Base-by-base conservation (phyloP, 2,888 invertebrate species). In the Xanthorhoe spadicearia region DNA sequence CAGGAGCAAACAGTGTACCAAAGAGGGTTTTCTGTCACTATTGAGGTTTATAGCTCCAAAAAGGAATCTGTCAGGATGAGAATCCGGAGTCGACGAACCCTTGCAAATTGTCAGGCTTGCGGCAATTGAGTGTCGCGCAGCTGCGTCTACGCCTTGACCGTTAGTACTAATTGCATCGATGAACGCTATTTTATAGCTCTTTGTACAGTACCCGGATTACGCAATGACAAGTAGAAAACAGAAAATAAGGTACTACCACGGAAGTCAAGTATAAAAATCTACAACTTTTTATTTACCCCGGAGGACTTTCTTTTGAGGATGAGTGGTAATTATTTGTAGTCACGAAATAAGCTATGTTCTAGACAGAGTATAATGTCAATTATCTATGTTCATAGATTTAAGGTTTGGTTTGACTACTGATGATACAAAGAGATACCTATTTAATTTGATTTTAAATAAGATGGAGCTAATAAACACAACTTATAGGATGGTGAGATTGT, bases 111-210 rank as follows among this genome's bases (percentile, higher is more conserved):
- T 82, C 81, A 72, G 59, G 51, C 59, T 59, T 51, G 73, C 78
- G 79, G 77, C 87, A 88, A 89, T 89, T 90, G 89, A 85, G 84
- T 85, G 80, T 77, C 79, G 77, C 77, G 82, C 86, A 86, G 86
- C 86, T 88, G 87, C 77, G 77, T 75, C 77, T 77, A 73, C 69
- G 75, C 78, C 75, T 79, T 79, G 79, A 83, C 85, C 82, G 85
- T 84, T 83, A 82, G 75, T 68, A 68, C 74, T 89, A 89, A 90
- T 90, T 89, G 83, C 84, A 79, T 74, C 75, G 79, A 77, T 82
- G 77, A 71, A 78, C 76, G 81, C 81, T 81, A 83, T 78, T 85
- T 86, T 83, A 87, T 83, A 75, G 74, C 84, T 83, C 84, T 86
- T 83, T 80, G 59, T 62, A 62, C 48, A 69, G 35, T 67, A 63